Base-by-base conservation (phyloP, 2,113 vertebrate genomes). In the Butastur rufipennis region DNA sequence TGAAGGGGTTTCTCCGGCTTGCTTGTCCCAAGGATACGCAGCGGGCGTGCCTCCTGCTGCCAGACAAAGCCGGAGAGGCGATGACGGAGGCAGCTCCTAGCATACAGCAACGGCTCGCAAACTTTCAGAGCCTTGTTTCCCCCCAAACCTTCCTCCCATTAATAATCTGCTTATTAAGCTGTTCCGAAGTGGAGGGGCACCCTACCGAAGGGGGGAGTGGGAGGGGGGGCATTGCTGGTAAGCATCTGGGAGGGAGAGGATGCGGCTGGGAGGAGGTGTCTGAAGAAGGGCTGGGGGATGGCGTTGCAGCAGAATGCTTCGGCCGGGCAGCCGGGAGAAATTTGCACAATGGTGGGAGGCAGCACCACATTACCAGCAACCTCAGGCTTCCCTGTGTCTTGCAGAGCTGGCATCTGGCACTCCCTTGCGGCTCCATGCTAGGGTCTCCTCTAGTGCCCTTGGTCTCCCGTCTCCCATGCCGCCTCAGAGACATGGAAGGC, bases 41-140 rank as follows among this genome's bases (percentile, higher is more conserved):
- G 72, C 83, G 81, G 96, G 95, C 56, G 73, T 95, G 94, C 81
- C 95, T 93, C 70, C 62, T 34, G 67, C 94, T 70, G 32, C 86
- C 67, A 95, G 94, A 96, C 96, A 97, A 97, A 97, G 95, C 90
- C 91, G 1, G 81, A 74, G 93, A 38, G 75, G 32, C 8, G 40
- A 65, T 90, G 93, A 96, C 9, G 78, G 85, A 90, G 93, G 74
- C 90, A 90, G 87, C 36, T 71, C 40, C 26, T 48, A 40, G 83
- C 68, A 4, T 27, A 58, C 73, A 61, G 81, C 77, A 31, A 47
- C 5, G 71, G 81, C 86, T 95, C 40, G 32, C 38, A 47, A 79
- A 91, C 87, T 87, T 90, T 63, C 55, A 8, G 70, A 82, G 62
- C 66, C 77, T 89, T 29, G 26, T 47, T 91, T 79, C 13, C 7